These are phyloP conservation scores for Crocuta crocuta DNA, from an alignment of 2,113 vertebrate genomes.

Conservation along the genomic window DNA sequence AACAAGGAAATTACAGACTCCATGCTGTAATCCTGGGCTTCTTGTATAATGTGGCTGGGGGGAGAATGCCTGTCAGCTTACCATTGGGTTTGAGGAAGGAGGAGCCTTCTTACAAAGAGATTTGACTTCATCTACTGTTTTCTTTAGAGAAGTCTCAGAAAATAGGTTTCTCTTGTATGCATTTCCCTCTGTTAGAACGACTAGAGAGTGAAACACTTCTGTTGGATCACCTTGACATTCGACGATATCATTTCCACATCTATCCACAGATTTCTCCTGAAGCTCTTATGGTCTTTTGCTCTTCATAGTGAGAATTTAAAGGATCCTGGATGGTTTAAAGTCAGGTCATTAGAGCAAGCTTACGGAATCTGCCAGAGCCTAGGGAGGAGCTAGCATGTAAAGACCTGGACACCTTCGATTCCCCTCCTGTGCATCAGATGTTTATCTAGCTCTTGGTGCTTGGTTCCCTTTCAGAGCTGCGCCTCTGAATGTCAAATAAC, in stretches of 20 bases:
- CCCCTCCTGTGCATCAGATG: not conserved
- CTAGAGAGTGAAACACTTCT: not conserved
- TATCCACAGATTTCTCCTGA: not conserved
- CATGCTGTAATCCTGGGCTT: not conserved
- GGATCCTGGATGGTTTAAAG: not conserved
- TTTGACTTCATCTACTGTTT: not conserved
- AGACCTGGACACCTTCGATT: not conserved
- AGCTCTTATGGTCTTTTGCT: not conserved
- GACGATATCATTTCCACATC: not conserved
- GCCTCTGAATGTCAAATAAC: conserved; percentile 38
- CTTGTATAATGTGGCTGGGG: not conserved
- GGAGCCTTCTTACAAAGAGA: not conserved
- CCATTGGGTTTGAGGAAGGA: not conserved
- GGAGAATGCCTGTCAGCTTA: not conserved
- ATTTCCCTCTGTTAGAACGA: not conserved
- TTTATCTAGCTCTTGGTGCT: not conserved
- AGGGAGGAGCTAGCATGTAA: not conserved
- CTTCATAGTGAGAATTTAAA: not conserved
- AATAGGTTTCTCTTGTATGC: not conserved
- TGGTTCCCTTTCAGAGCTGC: not conserved
- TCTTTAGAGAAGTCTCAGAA: not conserved
- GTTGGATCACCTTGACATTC: not conserved
- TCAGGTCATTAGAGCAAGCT: not conserved
- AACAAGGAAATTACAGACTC: not conserved
- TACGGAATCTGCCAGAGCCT: not conserved